Evolutionary conservation across 2,797 vertebrate species (phyloP), one percentile per base, ranked within the genome.

Genomic region (Megaceryle alcyon): DNA sequence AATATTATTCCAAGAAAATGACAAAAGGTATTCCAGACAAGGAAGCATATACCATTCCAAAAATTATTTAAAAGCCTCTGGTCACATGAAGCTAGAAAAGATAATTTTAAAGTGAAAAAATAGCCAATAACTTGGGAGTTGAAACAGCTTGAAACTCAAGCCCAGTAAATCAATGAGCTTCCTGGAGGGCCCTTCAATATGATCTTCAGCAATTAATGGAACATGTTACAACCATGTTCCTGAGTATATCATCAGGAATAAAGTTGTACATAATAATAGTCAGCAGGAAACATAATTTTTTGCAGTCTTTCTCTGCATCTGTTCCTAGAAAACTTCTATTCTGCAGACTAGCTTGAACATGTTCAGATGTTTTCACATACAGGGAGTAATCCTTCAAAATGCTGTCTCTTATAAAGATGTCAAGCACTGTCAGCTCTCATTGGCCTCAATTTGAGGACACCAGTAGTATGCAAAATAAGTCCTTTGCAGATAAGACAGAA

Each of bases 161-260:
- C 22, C 46, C 65, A 76, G 37, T 82, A 96, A 95, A 90, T 65
- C 73, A 90, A 46, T 35, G 4, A 76, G 31, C 29, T 83, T 78
- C 77, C 83, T 88, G 41, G 28, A 94, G n/a, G n/a, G 16, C 22
- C 56, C 28, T 84, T 78, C 76, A 88, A 13, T 59, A 69, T 31
- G 46, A 88, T 64, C 77, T 49, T 84, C 69, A 82, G 49, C 68
- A 96, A 77, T 77, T 91, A 95, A 88, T 49, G 66, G 39, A 92
- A 93, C 35, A 73, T 33, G 39, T 86, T 87, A 86, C 49, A 87
- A 60, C 41, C 49, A 68, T 23, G 54, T 49, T 86, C 28, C 51
- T 43, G 19, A 86, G 23, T 39, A 81, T 4, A 54, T 16, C 15
- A 5, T 31, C 44, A 89, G 69, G 37, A 93, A 79, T 77, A 59